A percentile compares a stretch with the other conserved stretches of the same genome.
These are phyloP conservation scores for Oryzias dopingdopingensis DNA, from an alignment of 2,797 vertebrate genomes.

Conservation along the genomic window DNA sequence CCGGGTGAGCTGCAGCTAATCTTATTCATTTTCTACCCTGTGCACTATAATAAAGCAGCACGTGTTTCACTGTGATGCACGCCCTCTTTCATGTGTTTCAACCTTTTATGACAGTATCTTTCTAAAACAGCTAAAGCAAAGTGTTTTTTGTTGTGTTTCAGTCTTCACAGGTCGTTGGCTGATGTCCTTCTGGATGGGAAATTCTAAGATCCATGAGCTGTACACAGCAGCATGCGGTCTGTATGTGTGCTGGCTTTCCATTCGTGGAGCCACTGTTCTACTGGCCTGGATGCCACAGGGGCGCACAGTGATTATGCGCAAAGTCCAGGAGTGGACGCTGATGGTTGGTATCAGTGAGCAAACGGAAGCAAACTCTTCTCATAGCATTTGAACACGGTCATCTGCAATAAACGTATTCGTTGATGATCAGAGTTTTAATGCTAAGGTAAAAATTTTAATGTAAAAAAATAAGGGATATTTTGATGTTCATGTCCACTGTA, in stretches of 20 bases:
- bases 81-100: conserved; percentile 13
- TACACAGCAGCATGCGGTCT: conserved; percentile 98
- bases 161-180: conserved; percentile 99
- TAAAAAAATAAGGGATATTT: background rate
- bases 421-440: background rate
- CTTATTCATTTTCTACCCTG: background rate
- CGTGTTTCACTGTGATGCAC: background rate
- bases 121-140: background rate
- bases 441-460: background rate
- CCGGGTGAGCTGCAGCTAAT: conserved; percentile 82
- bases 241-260: conserved; percentile 96
- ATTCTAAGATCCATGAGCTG: conserved; percentile 95
- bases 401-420: conserved; percentile 5
- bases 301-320: conserved; percentile 90
- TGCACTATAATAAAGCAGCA: conserved; percentile 35
- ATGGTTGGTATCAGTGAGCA: conserved; percentile 77
- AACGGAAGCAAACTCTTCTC: too few relatives aligned
- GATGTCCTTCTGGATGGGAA: conserved; percentile 99
- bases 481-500: background rate
- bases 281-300: conserved; percentile 99
- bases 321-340: conserved; percentile 97
- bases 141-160: conserved; percentile 55
- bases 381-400: background rate
- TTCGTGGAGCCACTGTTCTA: conserved; percentile 90
- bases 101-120: background rate